Percentiles rank a stretch among this genome's conserved stretches.
These are phyloP conservation scores for Ormyrus rosae DNA, from an alignment of 2,888 invertebrate genomes.

Conservation along the genomic window DNA sequence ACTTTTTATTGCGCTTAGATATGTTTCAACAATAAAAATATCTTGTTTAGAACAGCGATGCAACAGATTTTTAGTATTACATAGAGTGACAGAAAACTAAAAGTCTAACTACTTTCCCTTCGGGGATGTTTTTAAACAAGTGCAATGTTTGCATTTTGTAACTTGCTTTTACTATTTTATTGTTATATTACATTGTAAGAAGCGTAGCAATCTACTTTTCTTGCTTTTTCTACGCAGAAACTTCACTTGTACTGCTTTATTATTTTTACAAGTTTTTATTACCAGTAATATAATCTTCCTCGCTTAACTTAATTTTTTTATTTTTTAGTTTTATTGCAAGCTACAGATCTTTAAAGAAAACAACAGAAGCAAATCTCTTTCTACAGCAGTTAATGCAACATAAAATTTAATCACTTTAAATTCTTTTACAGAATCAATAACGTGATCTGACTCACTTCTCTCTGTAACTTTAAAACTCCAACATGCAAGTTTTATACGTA, in stretches of 20 bases:
- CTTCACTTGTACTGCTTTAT: constrained; percentile 2
- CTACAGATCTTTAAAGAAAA: constrained; percentile 1
- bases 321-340: neutral
- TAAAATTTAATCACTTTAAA: too few species aligned
- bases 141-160: constrained; percentile 40
- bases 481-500: constrained; percentile 35
- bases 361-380: constrained; percentile 2
- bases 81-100: constrained; percentile 2
- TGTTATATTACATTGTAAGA: constrained; percentile 9
- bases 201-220: constrained; percentile 29
- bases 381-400: neutral
- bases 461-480: constrained; percentile 7
- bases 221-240: constrained; percentile 17
- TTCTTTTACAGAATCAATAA: neutral
- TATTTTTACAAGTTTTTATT: constrained; percentile 20
- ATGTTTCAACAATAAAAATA: constrained; percentile 2
- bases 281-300: constrained; percentile 24
- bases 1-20: constrained; percentile 1
- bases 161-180: constrained; percentile 29
- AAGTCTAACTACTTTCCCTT: constrained; percentile 4
- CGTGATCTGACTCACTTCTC: constrained; percentile 38
- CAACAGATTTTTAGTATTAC: constrained; percentile 25
- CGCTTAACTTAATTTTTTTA: constrained; percentile 4
- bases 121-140: constrained; percentile 33
- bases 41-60: constrained; percentile 9